phyloP scores from a whole-genome alignment of 2,888 invertebrate species.

The Thecocarcelia acutangulata region DNA sequence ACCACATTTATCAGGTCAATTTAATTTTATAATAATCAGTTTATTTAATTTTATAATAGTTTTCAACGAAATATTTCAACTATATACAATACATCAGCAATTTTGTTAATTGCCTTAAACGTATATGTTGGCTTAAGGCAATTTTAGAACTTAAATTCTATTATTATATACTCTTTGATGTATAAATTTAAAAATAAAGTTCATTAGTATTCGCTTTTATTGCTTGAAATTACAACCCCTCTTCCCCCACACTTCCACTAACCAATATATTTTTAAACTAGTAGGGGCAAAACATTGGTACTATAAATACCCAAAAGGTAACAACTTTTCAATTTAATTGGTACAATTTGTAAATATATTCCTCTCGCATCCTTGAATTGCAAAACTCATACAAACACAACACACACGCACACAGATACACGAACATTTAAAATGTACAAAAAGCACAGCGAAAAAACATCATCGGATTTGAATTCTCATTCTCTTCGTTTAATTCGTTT shows the following conservation, averaged over 20 bases:
- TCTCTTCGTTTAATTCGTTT: slow-evolving; percentile 46
- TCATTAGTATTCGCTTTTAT: too few species aligned
- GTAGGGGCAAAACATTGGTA: background rate
- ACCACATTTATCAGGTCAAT: too few species aligned
- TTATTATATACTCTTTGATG: too few species aligned
- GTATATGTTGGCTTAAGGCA: too few species aligned
- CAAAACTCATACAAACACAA: background rate
- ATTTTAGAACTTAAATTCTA: too few species aligned
- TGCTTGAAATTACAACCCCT: background rate
- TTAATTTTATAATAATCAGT: too few species aligned
- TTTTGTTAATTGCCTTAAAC: too few species aligned
- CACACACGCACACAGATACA: background rate
- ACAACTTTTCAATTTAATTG: slow-evolving; percentile 9
- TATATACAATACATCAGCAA: too few species aligned
- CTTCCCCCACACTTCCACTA: too few species aligned
- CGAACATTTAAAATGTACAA: background rate
- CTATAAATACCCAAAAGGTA: background rate
- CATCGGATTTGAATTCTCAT: slow-evolving; percentile 40
- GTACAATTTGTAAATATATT: slow-evolving; percentile 10
- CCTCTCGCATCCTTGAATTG: slow-evolving; percentile 41
- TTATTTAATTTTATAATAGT: too few species aligned
- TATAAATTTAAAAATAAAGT: too few species aligned
- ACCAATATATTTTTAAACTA: background rate
- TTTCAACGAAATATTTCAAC: too few species aligned
- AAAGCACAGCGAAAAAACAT: slow-evolving; percentile 3